Evolutionary conservation across 1,140 invertebrate genomes (phyloP).

Genomic region (Neodiprion fabricii): DNA sequence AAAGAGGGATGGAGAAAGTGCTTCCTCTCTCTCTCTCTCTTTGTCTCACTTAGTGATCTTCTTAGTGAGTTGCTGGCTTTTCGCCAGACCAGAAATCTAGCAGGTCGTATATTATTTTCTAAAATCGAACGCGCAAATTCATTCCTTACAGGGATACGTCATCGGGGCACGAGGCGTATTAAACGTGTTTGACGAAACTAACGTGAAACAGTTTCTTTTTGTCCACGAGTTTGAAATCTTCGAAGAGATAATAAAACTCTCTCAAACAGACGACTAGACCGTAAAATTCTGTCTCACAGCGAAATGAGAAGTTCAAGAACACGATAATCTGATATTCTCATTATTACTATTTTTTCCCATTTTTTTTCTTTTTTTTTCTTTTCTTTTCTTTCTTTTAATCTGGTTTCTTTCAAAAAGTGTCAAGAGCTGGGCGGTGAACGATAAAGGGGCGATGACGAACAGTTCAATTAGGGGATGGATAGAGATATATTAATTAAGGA

Average conservation of each 20-base stretch:
- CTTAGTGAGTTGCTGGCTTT: constrained; percentile 24
- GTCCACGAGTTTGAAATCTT: too few relatives aligned
- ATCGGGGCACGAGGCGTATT: constrained; percentile 10
- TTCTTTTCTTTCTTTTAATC: too few relatives aligned
- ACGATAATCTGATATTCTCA: too few relatives aligned
- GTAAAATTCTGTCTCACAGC: too few relatives aligned
- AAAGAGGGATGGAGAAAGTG: background rate
- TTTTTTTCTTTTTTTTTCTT: too few relatives aligned
- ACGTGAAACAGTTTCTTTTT: too few relatives aligned
- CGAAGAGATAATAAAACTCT: too few relatives aligned
- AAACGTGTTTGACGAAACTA: background rate
- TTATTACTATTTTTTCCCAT: too few relatives aligned
- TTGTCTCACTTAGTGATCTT: background rate
- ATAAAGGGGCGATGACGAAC: constrained; percentile 4
- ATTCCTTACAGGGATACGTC: too few relatives aligned
- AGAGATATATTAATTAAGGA: background rate
- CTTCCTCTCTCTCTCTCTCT: background rate
- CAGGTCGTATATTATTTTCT: constrained; percentile 42
- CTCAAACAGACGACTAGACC: too few relatives aligned
- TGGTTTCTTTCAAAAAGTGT: background rate
- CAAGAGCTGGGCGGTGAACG: background rate
- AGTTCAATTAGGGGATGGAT: background rate
- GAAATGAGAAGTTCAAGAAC: too few relatives aligned
- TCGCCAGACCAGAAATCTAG: constrained; percentile 41
- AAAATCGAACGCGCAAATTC: constrained; percentile 30